phyloP scores from a whole-genome alignment of 2,888 invertebrate species.

The Thalpophila matura region DNA sequence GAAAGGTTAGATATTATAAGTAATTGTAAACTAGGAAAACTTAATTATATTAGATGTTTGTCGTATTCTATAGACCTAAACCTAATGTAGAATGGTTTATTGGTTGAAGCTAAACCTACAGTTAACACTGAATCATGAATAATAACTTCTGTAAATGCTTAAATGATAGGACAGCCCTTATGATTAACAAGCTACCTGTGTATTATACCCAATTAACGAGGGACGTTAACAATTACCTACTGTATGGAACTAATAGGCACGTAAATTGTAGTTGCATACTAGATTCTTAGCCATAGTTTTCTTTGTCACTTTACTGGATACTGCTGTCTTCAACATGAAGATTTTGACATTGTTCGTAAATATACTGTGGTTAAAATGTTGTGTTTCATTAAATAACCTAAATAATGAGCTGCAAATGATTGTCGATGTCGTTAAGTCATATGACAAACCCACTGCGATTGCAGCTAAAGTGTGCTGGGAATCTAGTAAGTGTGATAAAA shows the following conservation, averaged over 20 bases:
- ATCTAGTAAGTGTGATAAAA: conserved; percentile 66
- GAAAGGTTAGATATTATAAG: not conserved
- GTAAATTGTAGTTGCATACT: conserved; percentile 32
- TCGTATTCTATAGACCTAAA: conserved; percentile 14
- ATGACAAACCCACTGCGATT: conserved; percentile 72
- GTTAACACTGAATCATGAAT: conserved; percentile 34
- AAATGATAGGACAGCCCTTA: conserved; percentile 47
- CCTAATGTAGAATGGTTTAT: conserved; percentile 21
- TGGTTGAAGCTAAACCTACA: conserved; percentile 23
- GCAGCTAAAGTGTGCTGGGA: conserved; percentile 74
- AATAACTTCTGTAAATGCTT: conserved; percentile 42
- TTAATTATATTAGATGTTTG: not conserved
- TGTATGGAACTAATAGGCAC: conserved; percentile 18
- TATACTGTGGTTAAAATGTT: conserved; percentile 33
- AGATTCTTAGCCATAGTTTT: conserved; percentile 8
- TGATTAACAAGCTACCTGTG: conserved; percentile 53
- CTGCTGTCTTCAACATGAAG: conserved; percentile 39
- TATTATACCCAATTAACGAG: conserved; percentile 53
- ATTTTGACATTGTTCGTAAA: conserved; percentile 29
- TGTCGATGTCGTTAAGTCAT: conserved; percentile 71
- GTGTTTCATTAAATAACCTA: conserved; percentile 43
- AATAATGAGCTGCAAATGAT: conserved; percentile 70
- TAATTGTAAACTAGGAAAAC: not conserved
- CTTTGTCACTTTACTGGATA: not conserved
- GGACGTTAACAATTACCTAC: conserved; percentile 38